phyloP scores from a whole-genome alignment of 1,140 invertebrate species.

The Tetramorium alpestre region DNA sequence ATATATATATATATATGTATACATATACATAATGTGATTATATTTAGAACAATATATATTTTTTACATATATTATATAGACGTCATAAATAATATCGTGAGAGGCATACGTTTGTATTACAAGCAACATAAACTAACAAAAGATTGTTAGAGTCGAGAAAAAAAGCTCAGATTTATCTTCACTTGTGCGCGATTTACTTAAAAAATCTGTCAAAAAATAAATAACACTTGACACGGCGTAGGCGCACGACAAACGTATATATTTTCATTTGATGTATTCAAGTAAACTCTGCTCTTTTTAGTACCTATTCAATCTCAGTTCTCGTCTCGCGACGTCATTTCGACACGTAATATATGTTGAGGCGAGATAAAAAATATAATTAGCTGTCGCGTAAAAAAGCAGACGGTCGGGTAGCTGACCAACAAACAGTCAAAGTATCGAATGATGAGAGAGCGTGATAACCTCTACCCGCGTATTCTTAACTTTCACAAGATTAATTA shows the following conservation, averaged over 20 bases:
- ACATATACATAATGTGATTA: conserved; percentile 3
- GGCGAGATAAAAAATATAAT: conserved; percentile 37
- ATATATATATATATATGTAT: no score
- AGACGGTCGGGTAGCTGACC: conserved; percentile 1
- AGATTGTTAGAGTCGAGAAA: conserved; percentile 5
- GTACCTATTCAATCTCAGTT: conserved; percentile 52
- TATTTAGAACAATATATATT: conserved; percentile 17
- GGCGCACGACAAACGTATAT: conserved; percentile 23
- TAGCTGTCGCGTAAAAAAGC: conserved; percentile 21
- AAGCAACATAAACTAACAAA: conserved; percentile 31
- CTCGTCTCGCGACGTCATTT: neutral
- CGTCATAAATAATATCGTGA: conserved; percentile 26
- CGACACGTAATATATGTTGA: conserved; percentile 17
- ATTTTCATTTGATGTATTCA: conserved; percentile 22
- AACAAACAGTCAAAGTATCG: conserved; percentile 9
- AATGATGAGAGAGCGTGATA: conserved; percentile 81
- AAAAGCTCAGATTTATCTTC: conserved; percentile 9
- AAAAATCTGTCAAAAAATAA: conserved; percentile 54
- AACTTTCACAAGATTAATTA: conserved; percentile 83
- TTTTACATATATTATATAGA: neutral
- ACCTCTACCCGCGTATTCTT: conserved; percentile 81
- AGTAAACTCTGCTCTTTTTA: conserved; percentile 39
- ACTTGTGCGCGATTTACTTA: conserved; percentile 16
- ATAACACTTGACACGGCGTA: conserved; percentile 32
- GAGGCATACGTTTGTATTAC: neutral